Conservation (phyloP, 2,888 invertebrate species). For the Pseudococcus jackbeardsleyi region DNA sequence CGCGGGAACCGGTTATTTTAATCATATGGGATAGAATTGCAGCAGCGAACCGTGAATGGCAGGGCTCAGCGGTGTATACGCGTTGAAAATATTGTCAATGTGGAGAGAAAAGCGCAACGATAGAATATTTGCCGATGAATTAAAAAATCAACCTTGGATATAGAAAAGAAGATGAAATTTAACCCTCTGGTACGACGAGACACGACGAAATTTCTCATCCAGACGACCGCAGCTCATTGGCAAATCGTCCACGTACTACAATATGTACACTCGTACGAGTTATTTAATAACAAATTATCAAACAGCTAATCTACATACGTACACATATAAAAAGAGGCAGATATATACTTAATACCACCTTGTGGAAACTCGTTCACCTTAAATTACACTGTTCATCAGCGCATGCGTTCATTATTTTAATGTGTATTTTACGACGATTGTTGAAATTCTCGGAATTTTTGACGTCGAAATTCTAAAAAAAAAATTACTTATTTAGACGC, state of each 20-base stretch:
- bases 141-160: too few relatives aligned
- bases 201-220: too few relatives aligned
- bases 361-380: slow-evolving; percentile 32
- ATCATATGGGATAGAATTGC: not conserved
- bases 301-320: not conserved
- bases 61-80: not conserved
- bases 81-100: too few relatives aligned
- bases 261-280: not conserved
- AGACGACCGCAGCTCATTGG: too few relatives aligned
- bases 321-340: not conserved
- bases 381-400: slow-evolving; percentile 7
- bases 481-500: not conserved
- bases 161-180: too few relatives aligned
- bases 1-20: not conserved
- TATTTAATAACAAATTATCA: not conserved
- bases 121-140: too few relatives aligned
- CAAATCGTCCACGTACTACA: too few relatives aligned
- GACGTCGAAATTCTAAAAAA: not conserved
- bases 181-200: too few relatives aligned
- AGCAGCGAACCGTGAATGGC: not conserved
- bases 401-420: not conserved
- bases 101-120: too few relatives aligned
- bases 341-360: not conserved
- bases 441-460: not conserved
- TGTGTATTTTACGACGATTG: not conserved